Evolutionary conservation across 2,113 vertebrate species (phyloP).

Genomic region (Phalacrocorax brasilianus): DNA sequence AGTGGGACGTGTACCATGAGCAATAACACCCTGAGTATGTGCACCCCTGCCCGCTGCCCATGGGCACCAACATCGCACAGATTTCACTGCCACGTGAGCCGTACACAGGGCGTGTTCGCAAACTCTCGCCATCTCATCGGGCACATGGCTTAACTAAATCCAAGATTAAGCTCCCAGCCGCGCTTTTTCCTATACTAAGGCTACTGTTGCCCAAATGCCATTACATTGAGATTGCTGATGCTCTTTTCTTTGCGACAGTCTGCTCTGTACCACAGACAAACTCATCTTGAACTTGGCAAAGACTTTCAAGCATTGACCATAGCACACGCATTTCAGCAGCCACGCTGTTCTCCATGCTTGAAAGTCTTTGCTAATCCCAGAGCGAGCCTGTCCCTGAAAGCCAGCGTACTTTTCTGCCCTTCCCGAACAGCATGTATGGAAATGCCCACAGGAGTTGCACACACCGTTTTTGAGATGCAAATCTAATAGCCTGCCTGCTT

Average conservation of each 20-base stretch:
- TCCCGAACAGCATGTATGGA: background rate
- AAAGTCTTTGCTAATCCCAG: background rate
- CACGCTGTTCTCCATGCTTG: background rate
- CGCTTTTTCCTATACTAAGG: background rate
- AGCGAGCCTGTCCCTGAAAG: background rate
- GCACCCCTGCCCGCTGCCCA: background rate
- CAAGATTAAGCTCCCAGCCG: background rate
- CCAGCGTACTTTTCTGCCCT: background rate
- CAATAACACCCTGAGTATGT: fast-evolving
- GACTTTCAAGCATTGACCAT: background rate
- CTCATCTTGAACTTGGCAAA: background rate
- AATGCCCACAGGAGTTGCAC: background rate
- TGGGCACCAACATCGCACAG: background rate
- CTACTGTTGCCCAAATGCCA: background rate
- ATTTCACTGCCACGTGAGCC: fast-evolving
- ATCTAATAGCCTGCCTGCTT: background rate
- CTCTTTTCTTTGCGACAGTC: fast-evolving
- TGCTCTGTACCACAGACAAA: background rate
- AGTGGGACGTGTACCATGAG: fast-evolving
- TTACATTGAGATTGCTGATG: background rate
- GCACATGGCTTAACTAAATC: background rate
- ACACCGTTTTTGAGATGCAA: background rate
- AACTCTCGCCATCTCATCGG: background rate
- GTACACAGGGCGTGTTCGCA: background rate
- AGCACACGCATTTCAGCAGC: background rate